These are phyloP conservation scores for Hipposideros larvatus DNA, from an alignment of 2,797 vertebrate species.

Conservation along the genomic window DNA sequence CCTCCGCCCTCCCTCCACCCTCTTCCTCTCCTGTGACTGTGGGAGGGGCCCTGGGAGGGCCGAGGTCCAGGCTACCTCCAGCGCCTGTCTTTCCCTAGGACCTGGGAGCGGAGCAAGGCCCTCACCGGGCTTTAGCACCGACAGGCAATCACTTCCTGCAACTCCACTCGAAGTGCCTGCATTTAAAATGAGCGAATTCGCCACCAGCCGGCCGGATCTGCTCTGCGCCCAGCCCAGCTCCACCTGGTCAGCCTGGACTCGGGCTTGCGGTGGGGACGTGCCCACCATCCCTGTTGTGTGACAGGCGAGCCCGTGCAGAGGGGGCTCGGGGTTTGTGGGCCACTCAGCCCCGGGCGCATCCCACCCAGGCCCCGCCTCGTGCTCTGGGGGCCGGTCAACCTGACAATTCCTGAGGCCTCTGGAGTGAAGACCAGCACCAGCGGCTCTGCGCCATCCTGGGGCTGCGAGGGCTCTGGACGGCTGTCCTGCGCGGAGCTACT, in stretches of 20 bases:
- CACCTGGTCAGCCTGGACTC: accelerated
- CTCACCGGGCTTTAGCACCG: accelerated
- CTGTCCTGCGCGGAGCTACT: too few relatives aligned
- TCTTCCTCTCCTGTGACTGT: neutral
- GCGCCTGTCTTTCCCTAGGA: neutral
- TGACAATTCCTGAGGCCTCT: neutral
- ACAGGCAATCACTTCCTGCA: accelerated
- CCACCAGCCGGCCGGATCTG: neutral
- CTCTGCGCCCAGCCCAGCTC: accelerated
- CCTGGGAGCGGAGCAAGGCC: accelerated
- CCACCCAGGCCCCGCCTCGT: accelerated
- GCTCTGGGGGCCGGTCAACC: neutral
- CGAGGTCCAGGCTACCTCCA: neutral
- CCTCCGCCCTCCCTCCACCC: accelerated
- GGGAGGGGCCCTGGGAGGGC: accelerated
- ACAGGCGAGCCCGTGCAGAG: accelerated
- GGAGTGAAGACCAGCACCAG: neutral
- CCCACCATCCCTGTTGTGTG: accelerated
- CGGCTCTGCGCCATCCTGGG: neutral
- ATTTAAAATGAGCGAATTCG: accelerated
- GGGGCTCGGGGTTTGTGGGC: accelerated
- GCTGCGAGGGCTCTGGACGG: neutral
- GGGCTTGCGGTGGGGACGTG: accelerated
- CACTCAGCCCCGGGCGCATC: accelerated
- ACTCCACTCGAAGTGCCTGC: accelerated